A percentile compares a stretch with the other conserved stretches of the same genome.
These are phyloP conservation scores for Apodemia hepburni DNA, from an alignment of 2,888 invertebrate species.

Conservation along the genomic window DNA sequence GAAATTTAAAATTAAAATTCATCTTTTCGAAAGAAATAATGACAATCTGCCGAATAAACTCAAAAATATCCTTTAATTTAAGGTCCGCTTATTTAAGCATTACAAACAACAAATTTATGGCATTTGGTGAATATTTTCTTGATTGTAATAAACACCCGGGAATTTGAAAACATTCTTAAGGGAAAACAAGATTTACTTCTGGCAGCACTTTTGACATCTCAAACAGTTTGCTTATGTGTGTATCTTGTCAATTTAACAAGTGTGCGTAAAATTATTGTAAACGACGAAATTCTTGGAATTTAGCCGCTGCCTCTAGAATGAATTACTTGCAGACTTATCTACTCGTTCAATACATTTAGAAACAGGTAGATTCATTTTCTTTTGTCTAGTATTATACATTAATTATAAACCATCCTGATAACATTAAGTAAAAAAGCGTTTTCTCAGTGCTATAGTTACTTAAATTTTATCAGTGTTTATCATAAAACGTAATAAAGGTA, in stretches of 20 bases:
- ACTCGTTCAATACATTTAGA: conserved; percentile 58
- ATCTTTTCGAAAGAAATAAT: too few species aligned
- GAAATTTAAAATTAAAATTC: too few species aligned
- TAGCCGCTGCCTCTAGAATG: conserved; percentile 42
- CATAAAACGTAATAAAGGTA: not conserved
- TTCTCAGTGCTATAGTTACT: not conserved
- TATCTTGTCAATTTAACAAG: not conserved
- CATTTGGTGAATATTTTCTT: too few species aligned
- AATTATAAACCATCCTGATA: not conserved
- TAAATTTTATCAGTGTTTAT: conserved; percentile 8
- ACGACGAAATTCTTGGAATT: conserved; percentile 66
- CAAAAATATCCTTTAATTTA: too few species aligned
- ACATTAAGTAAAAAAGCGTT: not conserved
- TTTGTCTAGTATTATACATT: conserved; percentile 17
- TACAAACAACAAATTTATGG: too few species aligned
- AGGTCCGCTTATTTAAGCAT: too few species aligned
- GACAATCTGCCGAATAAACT: too few species aligned
- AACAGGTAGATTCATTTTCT: conserved; percentile 35
- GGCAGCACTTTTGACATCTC: not conserved
- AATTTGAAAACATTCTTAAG: too few species aligned
- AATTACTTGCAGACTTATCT: conserved; percentile 38
- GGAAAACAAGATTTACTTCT: not conserved
- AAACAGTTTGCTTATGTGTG: not conserved
- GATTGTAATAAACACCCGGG: too few species aligned
- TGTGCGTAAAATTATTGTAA: conserved; percentile 28